Evolutionary conservation across 2,888 invertebrate genomes (phyloP).

Genomic region (Dusona sp.): DNA sequence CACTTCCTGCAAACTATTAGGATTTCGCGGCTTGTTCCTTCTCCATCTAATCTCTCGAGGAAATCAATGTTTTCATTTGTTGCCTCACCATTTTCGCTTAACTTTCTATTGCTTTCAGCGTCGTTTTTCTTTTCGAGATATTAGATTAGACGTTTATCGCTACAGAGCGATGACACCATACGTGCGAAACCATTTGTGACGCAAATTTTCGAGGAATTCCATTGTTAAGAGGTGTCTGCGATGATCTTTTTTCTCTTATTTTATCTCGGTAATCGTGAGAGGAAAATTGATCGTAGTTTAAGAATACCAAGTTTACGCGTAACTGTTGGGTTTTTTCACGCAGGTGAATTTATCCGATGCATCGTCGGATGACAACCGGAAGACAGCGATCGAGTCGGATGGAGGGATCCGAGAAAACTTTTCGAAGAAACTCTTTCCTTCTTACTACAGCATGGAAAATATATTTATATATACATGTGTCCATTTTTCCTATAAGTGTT

Average conservation of each 20-base stretch:
- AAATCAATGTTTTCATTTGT: slow-evolving; percentile 51
- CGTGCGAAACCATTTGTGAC: slow-evolving; percentile 71
- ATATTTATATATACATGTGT: slow-evolving; percentile 18
- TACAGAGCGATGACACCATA: slow-evolving; percentile 69
- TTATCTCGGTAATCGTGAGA: slow-evolving; percentile 49
- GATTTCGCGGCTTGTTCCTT: slow-evolving; percentile 41
- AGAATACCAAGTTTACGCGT: slow-evolving; percentile 27
- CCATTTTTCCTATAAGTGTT: slow-evolving; percentile 26
- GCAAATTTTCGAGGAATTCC: slow-evolving; percentile 66
- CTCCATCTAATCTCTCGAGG: slow-evolving; percentile 26
- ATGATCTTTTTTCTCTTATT: slow-evolving; percentile 28
- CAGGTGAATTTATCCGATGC: slow-evolving; percentile 20
- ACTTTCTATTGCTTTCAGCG: slow-evolving; percentile 15
- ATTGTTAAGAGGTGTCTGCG: slow-evolving; percentile 63
- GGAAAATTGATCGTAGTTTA: slow-evolving; percentile 50
- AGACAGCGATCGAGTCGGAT: slow-evolving; percentile 59
- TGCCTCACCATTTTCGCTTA: slow-evolving; percentile 10
- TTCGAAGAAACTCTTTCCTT: slow-evolving; percentile 45
- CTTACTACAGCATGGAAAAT: not conserved
- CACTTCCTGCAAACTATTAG: slow-evolving; percentile 51
- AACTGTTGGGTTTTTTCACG: slow-evolving; percentile 54
- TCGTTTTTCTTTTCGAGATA: slow-evolving; percentile 43
- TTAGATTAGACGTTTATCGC: slow-evolving; percentile 74
- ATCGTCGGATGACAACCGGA: slow-evolving; percentile 42
- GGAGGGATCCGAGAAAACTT: slow-evolving; percentile 31